Evolutionary conservation across 2,113 vertebrate genomes (phyloP).

Genomic region (Salvelinus sp.): DNA sequence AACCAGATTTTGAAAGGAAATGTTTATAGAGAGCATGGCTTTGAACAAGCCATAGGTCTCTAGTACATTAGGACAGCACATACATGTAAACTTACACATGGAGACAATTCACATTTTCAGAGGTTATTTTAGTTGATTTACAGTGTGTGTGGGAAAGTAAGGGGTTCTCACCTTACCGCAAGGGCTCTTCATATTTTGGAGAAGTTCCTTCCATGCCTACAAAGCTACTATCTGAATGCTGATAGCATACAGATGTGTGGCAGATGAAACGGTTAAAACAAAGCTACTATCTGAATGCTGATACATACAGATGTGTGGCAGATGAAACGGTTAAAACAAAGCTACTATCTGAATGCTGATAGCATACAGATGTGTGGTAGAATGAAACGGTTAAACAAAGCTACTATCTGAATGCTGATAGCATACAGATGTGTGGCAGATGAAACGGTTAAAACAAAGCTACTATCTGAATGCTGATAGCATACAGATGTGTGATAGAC

Average conservation of each 20-base stretch:
- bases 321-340: no score
- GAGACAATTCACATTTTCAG: conserved; percentile 39
- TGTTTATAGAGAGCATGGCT: conserved; percentile 1
- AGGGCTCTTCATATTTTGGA: conserved; percentile 13
- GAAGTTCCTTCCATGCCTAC: conserved; percentile 10
- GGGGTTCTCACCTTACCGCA: conserved; percentile 9
- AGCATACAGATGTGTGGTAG: conserved; percentile 55
- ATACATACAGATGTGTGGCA: no score
- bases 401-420: conserved; percentile 41
- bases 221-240: conserved; percentile 9
- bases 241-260: conserved; percentile 54
- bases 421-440: no score
- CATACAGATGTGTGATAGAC: conserved; percentile 55
- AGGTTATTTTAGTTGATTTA: conserved; percentile 22
- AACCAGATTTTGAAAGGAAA: conserved; percentile 11
- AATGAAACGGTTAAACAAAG: conserved; percentile 49
- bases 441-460: not conserved
- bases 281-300: conserved; percentile 50
- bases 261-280: conserved; percentile 42
- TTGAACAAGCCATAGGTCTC: not conserved
- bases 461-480: conserved; percentile 17
- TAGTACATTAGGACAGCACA: conserved; percentile 13
- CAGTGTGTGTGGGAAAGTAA: conserved; percentile 15
- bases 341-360: conserved; percentile 9
- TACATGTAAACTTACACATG: conserved; percentile 34